Percentiles rank a stretch among this genome's conserved stretches.
Conservation (phyloP, 2,797 vertebrate genomes). For the Sebastes steindachneri region DNA sequence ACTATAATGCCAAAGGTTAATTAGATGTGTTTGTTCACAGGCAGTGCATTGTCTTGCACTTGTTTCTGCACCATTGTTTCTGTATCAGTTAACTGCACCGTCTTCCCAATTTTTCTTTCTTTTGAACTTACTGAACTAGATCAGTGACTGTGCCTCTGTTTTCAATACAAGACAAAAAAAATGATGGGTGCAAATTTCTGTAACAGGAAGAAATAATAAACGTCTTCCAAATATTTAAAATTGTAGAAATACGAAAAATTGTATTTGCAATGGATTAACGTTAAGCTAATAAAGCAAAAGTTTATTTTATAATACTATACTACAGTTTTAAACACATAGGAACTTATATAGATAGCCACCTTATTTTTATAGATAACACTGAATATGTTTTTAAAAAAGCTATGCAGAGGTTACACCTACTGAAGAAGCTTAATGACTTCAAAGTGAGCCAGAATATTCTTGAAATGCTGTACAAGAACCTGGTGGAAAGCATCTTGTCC, state of each 20-base stretch:
- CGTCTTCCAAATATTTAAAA: background rate
- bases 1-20: background rate
- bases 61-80: background rate
- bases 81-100: background rate
- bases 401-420: no score
- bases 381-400: no score
- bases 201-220: background rate
- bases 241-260: background rate
- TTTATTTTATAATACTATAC: background rate
- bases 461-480: no score
- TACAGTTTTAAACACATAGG: no score
- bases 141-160: background rate
- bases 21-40: background rate
- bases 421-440: no score
- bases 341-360: no score
- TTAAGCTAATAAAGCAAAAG: background rate
- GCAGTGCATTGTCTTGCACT: background rate
- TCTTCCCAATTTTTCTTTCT: background rate
- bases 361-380: no score
- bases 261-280: background rate
- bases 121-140: background rate
- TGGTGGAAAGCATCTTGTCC: no score
- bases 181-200: background rate
- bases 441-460: no score
- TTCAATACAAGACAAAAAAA: background rate